These are phyloP conservation scores for Mustela nigripes DNA, from an alignment of 2,113 vertebrate genomes.

Conservation along the genomic window DNA sequence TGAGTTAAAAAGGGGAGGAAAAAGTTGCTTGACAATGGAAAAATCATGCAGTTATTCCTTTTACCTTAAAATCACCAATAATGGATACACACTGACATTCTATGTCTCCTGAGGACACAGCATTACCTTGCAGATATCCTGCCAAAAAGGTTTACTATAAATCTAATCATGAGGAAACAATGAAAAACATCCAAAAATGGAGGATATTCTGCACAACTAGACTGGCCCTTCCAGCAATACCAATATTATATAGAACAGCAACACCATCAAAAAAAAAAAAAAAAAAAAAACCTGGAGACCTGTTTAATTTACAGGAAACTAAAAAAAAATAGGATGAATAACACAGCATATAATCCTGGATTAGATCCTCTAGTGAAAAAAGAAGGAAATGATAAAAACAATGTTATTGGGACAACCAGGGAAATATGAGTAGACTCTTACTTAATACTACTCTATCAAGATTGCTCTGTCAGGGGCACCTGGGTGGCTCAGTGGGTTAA, in stretches of 20 bases:
- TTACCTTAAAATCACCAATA: background rate
- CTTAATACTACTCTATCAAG: background rate
- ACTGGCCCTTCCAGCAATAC: background rate
- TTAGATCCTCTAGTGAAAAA: background rate
- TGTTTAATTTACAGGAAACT: background rate
- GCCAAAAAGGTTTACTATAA: background rate
- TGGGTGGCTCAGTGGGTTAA: no score
- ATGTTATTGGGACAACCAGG: background rate
- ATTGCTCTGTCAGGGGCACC: background rate
- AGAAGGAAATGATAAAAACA: background rate
- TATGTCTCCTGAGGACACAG: background rate
- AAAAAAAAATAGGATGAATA: background rate
- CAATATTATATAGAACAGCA: background rate
- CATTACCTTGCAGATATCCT: background rate
- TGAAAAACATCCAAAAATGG: conserved; percentile 3
- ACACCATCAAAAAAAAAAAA: background rate
- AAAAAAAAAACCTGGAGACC: background rate
- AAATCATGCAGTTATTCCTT: background rate
- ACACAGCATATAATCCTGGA: background rate
- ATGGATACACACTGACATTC: background rate
- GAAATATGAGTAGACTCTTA: background rate
- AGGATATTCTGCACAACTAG: background rate
- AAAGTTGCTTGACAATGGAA: background rate
- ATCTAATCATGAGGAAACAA: background rate
- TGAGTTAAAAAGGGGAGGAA: background rate